These are phyloP conservation scores for Thaleichthys pacificus DNA, from an alignment of 2,797 vertebrate genomes.

Conservation along the genomic window DNA sequence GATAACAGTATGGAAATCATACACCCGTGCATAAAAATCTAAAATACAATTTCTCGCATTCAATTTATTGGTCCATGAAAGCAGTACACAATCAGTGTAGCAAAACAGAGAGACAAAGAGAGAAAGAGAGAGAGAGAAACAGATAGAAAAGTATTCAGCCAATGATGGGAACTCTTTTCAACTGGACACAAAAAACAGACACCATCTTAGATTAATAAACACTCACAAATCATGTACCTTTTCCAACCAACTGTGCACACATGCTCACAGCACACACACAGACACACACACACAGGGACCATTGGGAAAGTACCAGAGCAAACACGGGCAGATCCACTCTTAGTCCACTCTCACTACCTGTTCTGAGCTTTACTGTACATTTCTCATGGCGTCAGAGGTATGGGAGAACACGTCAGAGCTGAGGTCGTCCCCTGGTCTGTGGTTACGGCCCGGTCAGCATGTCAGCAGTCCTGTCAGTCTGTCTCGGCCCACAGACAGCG, in stretches of 20 bases:
- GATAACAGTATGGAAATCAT: no score
- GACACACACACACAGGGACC: not conserved
- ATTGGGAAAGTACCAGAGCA: not conserved
- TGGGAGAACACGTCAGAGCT: not conserved
- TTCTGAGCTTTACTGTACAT: not conserved
- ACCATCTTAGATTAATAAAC: not conserved
- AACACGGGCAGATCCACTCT: not conserved
- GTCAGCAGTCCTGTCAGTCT: not conserved
- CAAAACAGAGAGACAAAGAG: not conserved
- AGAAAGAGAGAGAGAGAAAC: no score
- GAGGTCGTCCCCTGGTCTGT: conserved; percentile 1
- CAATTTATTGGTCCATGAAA: no score
- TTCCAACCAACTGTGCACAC: not conserved
- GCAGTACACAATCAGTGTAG: not conserved
- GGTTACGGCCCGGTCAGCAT: not conserved
- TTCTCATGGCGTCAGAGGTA: conserved; percentile 2
- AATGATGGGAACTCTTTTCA: not conserved
- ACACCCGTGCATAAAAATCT: no score
- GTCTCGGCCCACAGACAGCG: conserved; percentile 2
- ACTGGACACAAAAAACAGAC: not conserved
- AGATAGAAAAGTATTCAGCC: not conserved
- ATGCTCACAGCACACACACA: not conserved
- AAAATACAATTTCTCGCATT: no score
- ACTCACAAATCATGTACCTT: not conserved
- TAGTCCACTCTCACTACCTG: not conserved